phyloP scores from a whole-genome alignment of 2,888 invertebrate species.

The Tillus elongatus region DNA sequence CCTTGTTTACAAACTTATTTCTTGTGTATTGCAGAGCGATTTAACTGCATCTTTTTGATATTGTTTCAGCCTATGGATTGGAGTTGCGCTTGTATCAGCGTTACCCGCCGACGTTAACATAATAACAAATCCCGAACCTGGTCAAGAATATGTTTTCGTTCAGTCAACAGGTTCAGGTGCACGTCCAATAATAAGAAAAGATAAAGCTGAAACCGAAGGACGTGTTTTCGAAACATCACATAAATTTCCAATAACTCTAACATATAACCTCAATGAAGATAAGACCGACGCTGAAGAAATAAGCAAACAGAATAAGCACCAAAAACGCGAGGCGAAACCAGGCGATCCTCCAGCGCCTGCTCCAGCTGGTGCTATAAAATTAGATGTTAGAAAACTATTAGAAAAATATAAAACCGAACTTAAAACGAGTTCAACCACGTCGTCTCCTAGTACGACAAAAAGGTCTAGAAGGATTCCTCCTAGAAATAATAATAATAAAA shows the following conservation, averaged over 20 bases:
- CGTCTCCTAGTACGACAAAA: conserved; percentile 37
- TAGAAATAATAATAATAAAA: conserved; percentile 18
- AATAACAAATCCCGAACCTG: conserved; percentile 55
- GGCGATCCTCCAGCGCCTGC: conserved; percentile 33
- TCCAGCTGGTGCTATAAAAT: conserved; percentile 39
- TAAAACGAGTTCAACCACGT: conserved; percentile 26
- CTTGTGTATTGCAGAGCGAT: too few relatives aligned
- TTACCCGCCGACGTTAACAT: conserved; percentile 42
- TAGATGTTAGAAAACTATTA: conserved; percentile 33
- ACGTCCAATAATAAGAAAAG: conserved; percentile 35
- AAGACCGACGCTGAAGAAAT: conserved; percentile 25
- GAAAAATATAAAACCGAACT: conserved; percentile 35
- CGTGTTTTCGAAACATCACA: conserved; percentile 60
- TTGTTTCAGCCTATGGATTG: conserved; percentile 30
- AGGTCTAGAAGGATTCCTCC: conserved; percentile 14
- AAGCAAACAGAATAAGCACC: conserved; percentile 17
- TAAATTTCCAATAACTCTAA: conserved; percentile 52
- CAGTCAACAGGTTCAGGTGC: conserved; percentile 40
- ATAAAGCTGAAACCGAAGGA: conserved; percentile 28
- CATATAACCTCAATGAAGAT: conserved; percentile 34
- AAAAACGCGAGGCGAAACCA: conserved; percentile 30
- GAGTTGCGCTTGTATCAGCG: conserved; percentile 19
- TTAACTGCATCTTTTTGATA: conserved; percentile 16
- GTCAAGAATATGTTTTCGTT: conserved; percentile 58
- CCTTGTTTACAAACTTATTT: too few relatives aligned